phyloP scores from a whole-genome alignment of 37 sponge, comb jelly and placozoan genomes.

The Aphrocallistes beatrix region DNA sequence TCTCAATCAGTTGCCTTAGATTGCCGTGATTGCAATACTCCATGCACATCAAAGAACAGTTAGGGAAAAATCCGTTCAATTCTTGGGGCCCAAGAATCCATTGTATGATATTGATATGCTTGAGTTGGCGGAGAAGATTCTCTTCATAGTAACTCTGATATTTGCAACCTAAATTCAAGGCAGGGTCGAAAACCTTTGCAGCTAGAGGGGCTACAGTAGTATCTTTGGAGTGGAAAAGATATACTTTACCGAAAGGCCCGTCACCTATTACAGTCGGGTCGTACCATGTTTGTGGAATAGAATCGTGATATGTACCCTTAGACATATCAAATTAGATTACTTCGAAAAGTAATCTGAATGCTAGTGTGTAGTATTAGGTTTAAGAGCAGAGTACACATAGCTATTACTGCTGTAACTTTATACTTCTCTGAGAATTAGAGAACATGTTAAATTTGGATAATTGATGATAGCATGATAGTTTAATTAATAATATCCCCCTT shows the following conservation, averaged over 20 bases:
- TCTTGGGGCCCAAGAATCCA: neutral
- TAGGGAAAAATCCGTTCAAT: neutral
- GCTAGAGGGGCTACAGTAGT: neutral
- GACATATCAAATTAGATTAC: no score
- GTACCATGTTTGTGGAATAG: neutral
- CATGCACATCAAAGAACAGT: neutral
- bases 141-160: neutral
- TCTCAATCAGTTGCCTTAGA: neutral
- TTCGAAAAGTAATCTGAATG: no score
- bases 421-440: no score
- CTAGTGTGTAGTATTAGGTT: no score
- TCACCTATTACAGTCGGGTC: neutral
- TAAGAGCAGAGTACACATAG: no score
- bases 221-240: neutral
- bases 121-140: neutral
- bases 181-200: neutral
- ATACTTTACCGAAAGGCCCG: neutral
- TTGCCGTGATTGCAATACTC: neutral
- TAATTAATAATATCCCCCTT: no score
- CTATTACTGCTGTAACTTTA: no score
- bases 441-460: no score
- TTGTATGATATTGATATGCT: neutral
- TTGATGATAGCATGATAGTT: no score
- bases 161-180: neutral
- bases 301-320: no score